Conservation (phyloP, 2,113 vertebrate genomes). For the Gymnobelideus leadbeateri region DNA sequence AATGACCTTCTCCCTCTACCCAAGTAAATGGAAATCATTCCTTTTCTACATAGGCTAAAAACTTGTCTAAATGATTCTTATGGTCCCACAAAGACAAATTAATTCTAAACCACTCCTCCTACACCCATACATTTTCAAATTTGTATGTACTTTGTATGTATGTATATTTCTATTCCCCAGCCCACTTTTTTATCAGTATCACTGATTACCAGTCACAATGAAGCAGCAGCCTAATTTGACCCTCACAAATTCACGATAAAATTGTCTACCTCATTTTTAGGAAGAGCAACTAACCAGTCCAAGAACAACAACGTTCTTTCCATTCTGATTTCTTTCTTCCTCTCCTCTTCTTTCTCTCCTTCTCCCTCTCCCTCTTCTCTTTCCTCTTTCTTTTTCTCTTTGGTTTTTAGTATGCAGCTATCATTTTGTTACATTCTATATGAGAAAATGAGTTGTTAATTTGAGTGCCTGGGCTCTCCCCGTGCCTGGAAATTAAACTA, state of each 20-base stretch:
- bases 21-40: no score
- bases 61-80: neutral
- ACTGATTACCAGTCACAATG: neutral
- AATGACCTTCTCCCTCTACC: neutral
- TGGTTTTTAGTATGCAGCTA: slow-evolving; percentile 38
- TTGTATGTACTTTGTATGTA: neutral
- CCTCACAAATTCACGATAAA: neutral
- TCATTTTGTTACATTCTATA: slow-evolving; percentile 44
- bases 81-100: neutral
- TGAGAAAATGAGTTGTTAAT: slow-evolving; percentile 41
- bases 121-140: neutral
- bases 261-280: neutral
- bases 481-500: slow-evolving; percentile 63
- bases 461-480: slow-evolving; percentile 57
- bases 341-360: neutral
- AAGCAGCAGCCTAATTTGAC: neutral
- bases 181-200: neutral
- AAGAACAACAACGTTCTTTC: slow-evolving; percentile 51
- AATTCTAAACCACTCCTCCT: neutral
- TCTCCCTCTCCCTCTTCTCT: slow-evolving; percentile 31
- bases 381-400: slow-evolving; percentile 15
- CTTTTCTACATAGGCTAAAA: no score
- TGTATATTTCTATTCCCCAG: no score
- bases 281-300: slow-evolving; percentile 27
- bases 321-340: slow-evolving; percentile 40